These are phyloP conservation scores for Amphipyra berbera DNA, from an alignment of 2,888 invertebrate species.

Conservation along the genomic window DNA sequence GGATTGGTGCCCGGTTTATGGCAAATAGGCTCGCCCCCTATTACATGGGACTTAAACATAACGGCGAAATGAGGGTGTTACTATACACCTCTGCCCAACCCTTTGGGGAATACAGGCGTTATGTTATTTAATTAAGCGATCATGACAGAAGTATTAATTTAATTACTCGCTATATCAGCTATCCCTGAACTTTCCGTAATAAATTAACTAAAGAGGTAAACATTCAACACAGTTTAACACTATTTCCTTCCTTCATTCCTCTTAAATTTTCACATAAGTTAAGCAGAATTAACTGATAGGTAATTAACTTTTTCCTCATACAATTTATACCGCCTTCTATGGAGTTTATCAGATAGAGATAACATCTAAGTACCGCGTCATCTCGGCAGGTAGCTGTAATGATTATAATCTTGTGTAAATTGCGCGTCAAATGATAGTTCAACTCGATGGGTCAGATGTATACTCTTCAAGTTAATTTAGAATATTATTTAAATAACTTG, in stretches of 20 bases:
- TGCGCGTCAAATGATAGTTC: constrained; percentile 52
- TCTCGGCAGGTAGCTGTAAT: constrained; percentile 42
- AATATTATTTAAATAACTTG: too few species aligned
- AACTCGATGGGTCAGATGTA: constrained; percentile 31
- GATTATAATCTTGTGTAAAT: constrained; percentile 47
- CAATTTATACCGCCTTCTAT: constrained; percentile 35
- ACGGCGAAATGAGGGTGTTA: too few species aligned
- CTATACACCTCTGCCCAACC: too few species aligned
- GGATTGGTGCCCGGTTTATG: too few species aligned
- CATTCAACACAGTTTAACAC: background rate
- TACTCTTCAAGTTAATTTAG: constrained; percentile 6
- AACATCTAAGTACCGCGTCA: constrained; percentile 42
- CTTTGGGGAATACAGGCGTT: too few species aligned
- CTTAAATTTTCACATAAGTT: constrained; percentile 25
- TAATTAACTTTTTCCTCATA: constrained; percentile 47
- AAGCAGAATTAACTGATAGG: constrained; percentile 42
- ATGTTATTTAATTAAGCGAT: too few species aligned
- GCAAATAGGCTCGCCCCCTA: too few species aligned
- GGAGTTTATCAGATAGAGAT: constrained; percentile 54
- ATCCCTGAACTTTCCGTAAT: too few species aligned
- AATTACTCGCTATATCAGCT: too few species aligned
- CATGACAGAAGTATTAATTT: too few species aligned
- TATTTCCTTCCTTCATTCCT: constrained; percentile 36
- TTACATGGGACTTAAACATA: too few species aligned
- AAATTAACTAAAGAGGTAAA: constrained; percentile 11